These are phyloP conservation scores for Camptogramma bilineatum DNA, from an alignment of 2,888 invertebrate genomes.

Conservation along the genomic window DNA sequence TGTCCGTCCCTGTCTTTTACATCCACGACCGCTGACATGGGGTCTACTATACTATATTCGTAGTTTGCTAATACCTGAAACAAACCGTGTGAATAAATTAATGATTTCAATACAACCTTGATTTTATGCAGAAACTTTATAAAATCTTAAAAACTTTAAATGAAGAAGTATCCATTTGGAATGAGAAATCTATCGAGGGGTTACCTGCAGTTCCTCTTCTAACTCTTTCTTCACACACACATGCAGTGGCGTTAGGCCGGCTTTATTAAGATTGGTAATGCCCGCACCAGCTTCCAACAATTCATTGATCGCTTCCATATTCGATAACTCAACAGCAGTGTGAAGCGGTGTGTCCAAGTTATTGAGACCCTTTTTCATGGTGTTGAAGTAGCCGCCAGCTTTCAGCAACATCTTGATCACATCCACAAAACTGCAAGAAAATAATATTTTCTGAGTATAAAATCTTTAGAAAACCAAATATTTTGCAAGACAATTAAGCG, in stretches of 20 bases:
- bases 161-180: no score
- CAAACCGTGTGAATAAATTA: no score
- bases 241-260: conserved; percentile 81
- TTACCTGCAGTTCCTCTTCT: conserved; percentile 73
- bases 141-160: no score
- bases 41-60: conserved; percentile 66
- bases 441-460: neutral
- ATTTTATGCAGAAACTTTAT: no score
- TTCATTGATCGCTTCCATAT: conserved; percentile 69
- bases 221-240: conserved; percentile 76
- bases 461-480: neutral
- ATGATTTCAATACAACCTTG: no score
- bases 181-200: neutral
- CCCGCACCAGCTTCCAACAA: conserved; percentile 73
- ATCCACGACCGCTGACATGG: conserved; percentile 71
- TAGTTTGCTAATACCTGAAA: conserved; percentile 71
- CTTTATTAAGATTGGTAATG: conserved; percentile 68
- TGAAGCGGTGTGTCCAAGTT: conserved; percentile 77
- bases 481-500: no score
- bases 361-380: conserved; percentile 50
- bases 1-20: conserved; percentile 78
- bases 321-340: conserved; percentile 78
- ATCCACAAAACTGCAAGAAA: conserved; percentile 57
- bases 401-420: conserved; percentile 63
- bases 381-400: conserved; percentile 60